Evolutionary conservation across 2,797 vertebrate genomes (phyloP).

Genomic region (Cirrhinus mrigala): DNA sequence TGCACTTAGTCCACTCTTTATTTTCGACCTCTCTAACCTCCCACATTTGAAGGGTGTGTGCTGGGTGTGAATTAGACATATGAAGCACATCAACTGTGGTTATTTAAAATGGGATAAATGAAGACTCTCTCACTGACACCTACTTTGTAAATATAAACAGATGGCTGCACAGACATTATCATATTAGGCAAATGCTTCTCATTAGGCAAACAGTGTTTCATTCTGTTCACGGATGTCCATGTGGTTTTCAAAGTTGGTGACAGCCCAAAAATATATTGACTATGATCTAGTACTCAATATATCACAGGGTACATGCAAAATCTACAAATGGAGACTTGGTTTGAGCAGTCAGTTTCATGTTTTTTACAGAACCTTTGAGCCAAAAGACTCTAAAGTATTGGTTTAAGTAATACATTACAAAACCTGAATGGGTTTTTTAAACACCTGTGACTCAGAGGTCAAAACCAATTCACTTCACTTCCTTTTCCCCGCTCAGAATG

Average conservation of each 20-base stretch:
- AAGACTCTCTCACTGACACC: neutral
- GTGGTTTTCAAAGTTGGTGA: neutral
- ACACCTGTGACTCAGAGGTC: neutral
- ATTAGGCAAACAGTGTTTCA: conserved; percentile 16
- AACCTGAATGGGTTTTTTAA: neutral
- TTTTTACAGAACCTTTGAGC: neutral
- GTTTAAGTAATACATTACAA: neutral
- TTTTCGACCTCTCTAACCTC: neutral
- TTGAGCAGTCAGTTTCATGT: neutral
- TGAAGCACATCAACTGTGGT: neutral
- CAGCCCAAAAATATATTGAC: neutral
- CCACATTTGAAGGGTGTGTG: neutral
- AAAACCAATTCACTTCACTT: neutral
- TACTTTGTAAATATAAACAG: conserved; percentile 25
- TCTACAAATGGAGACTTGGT: neutral
- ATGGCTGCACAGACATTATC: neutral
- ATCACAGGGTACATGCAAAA: neutral
- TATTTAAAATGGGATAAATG: neutral
- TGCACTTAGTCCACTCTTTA: neutral
- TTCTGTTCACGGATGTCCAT: neutral
- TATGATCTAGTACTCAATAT: neutral
- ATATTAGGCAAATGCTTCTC: neutral
- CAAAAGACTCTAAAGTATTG: neutral
- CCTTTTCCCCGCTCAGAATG: neutral
- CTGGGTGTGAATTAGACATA: conserved; percentile 3